These are phyloP conservation scores for Notechis scutatus DNA, from an alignment of 2,113 vertebrate genomes.

Conservation along the genomic window DNA sequence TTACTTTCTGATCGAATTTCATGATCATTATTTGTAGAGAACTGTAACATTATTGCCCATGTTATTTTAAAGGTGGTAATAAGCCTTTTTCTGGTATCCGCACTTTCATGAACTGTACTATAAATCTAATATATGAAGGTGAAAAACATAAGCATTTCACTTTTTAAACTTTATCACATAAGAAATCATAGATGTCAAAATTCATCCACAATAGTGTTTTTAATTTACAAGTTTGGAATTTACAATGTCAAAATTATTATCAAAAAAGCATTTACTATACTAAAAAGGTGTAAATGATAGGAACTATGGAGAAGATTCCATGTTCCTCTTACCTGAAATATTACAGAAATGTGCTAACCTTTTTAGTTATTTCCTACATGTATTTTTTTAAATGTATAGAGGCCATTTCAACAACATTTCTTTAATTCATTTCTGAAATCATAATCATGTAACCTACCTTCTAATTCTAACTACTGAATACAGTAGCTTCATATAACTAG, in stretches of 20 bases:
- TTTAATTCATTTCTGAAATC: background rate
- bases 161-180: background rate
- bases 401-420: background rate
- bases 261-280: background rate
- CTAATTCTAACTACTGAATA: background rate
- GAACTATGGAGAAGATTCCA: background rate
- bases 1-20: background rate
- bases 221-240: background rate
- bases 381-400: background rate
- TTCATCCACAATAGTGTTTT: background rate
- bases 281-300: background rate
- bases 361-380: background rate
- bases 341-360: background rate
- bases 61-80: background rate
- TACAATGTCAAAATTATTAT: background rate
- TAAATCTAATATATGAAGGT: background rate
- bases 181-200: background rate
- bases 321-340: background rate
- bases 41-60: background rate
- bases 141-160: background rate
- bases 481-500: background rate
- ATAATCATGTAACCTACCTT: background rate
- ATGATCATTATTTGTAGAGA: background rate
- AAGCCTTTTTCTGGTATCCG: background rate
- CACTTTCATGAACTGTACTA: background rate